Base-by-base conservation (phyloP, 2,888 invertebrate genomes). In the Tenthredo distinguenda region DNA sequence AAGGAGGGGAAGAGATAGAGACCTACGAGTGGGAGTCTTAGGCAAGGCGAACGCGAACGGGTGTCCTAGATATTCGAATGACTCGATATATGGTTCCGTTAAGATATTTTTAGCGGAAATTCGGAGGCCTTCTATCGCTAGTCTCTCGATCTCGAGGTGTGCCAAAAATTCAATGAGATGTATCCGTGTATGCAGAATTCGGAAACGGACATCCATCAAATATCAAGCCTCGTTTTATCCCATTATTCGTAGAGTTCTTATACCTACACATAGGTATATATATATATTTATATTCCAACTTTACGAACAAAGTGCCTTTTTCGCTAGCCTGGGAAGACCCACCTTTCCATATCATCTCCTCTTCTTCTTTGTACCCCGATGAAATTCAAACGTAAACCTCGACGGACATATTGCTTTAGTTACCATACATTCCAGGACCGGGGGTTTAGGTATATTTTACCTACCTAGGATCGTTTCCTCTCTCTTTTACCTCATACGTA, bases 381-480 rank as follows among this genome's bases (percentile, higher is more conserved):
- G 76, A 76, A 76, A 76, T 76, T 76, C 76, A 76, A 76, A 47
- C 43, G 21, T 47, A 76, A 21, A 47, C 9, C 62, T n/a, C 43
- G 10, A 43, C 43, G 77, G 89, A 89, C 90, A 90, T 91, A 91
- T 91, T 91, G 91, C 91, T 91, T 90, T 91, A 89, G 91, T 91
- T 91, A 90, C 89, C 91, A 91, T 91, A 91, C 88, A 86, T 89
- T 90, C 89, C 82, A 85, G 86, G 86, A 86, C 81, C 77, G 7
- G n/a, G 37, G n/a, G 12, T 74, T 37, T n/a, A 40, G 6, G 18
- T 71, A 71, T 34, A 71, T 15, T 34, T 12, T 2, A 31, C n/a
- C 2, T 15, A 37, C 3, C 15, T 31, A 68, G 9, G 15, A 68
- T 68, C 68, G 6, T 68, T 31, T 68, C 26, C 12, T 34, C 68